A percentile compares a stretch with the other conserved stretches of the same genome.
These are phyloP conservation scores for Lepidostoma basale DNA, from an alignment of 1,140 invertebrate species.

Conservation along the genomic window DNA sequence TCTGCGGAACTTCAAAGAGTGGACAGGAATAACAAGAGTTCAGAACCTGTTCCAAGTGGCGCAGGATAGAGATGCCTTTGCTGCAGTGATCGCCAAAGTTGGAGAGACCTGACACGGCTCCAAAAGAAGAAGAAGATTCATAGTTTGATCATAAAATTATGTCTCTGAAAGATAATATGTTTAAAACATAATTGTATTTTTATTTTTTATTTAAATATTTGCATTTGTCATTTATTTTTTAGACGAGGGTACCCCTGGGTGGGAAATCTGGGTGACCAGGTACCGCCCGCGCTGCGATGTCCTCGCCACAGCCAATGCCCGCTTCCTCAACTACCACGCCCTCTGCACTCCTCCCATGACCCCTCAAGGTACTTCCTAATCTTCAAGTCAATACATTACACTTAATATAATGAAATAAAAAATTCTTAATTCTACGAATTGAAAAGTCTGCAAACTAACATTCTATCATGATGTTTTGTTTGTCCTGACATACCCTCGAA, in stretches of 20 bases:
- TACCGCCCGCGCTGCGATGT: conserved; percentile 38
- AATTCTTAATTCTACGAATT: no score
- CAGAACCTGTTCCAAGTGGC: no score
- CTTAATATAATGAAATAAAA: neutral
- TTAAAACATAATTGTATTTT: no score
- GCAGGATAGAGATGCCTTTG: no score
- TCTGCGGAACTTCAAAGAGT: no score
- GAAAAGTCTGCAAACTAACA: no score
- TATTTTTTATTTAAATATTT: neutral
- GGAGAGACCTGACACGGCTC: no score
- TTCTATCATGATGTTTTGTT: neutral
- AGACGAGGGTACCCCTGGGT: conserved; percentile 38
- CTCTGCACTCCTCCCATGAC: conserved; percentile 26
- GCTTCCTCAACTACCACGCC: conserved; percentile 41
- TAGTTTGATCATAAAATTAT: no score
- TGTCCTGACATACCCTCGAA: neutral
- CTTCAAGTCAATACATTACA: neutral
- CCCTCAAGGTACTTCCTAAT: conserved; percentile 15
- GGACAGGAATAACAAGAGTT: no score
- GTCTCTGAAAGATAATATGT: no score
- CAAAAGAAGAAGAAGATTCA: no score
- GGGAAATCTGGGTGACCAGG: conserved; percentile 42
- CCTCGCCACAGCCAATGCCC: conserved; percentile 32
- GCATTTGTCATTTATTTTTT: neutral
- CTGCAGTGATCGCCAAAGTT: no score